phyloP scores from a whole-genome alignment of 2,797 vertebrate genomes.

The Chromis chromis region DNA sequence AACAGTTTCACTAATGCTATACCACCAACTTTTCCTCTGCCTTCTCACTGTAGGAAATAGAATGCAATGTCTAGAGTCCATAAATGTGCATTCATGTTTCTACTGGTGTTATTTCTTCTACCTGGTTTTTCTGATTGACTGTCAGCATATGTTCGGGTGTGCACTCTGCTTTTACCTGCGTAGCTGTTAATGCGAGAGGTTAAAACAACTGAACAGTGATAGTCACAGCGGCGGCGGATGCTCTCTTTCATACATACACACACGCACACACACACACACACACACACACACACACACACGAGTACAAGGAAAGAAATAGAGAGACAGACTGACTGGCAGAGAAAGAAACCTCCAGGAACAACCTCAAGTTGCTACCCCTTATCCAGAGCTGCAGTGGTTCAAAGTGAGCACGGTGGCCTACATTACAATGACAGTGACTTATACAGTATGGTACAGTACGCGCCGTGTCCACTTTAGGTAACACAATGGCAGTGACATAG shows the following conservation, averaged over 20 bases:
- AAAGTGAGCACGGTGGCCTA: constrained; percentile 64
- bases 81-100: not conserved
- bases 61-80: not conserved
- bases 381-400: constrained; percentile 49
- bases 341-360: constrained; percentile 63
- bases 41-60: not conserved
- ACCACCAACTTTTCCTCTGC: not conserved
- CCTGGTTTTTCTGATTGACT: constrained; percentile 30
- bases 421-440: constrained; percentile 66
- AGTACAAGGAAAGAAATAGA: constrained; percentile 5
- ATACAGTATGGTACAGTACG: constrained; percentile 4
- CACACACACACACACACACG: constrained; percentile 2
- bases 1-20: constrained; percentile 5
- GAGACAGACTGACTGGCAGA: constrained; percentile 44
- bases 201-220: constrained; percentile 45
- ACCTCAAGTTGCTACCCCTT: constrained; percentile 55
- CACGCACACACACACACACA: not conserved
- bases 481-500: constrained; percentile 10
- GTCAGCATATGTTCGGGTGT: constrained; percentile 20
- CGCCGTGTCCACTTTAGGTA: constrained; percentile 16
- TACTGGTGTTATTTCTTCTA: not conserved
- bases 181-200: constrained; percentile 43
- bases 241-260: not conserved
- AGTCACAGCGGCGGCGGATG: constrained; percentile 26
- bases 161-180: constrained; percentile 25